Evolutionary conservation across 2,888 invertebrate genomes (phyloP).

Genomic region (Poecilobothrus nobilitatus): DNA sequence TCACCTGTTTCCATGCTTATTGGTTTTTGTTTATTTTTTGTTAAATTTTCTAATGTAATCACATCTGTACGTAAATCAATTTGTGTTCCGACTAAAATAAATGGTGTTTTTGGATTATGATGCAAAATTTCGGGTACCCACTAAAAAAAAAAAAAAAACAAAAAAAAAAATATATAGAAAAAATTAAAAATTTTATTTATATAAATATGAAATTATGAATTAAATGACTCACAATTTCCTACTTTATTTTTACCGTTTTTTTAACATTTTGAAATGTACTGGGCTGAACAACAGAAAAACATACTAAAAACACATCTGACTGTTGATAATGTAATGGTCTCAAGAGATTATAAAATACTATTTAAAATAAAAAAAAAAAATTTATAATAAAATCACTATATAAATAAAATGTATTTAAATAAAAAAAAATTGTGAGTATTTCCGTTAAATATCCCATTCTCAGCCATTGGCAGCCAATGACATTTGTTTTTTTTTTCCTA

Average conservation of each 20-base stretch:
- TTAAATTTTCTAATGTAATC: constrained; percentile 89
- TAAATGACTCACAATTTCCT: no score
- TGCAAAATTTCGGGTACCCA: constrained; percentile 99
- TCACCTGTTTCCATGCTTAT: constrained; percentile 94
- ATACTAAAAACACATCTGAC: constrained; percentile 98
- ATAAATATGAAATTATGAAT: no score
- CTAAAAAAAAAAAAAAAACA: constrained; percentile 46
- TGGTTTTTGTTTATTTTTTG: constrained; percentile 98
- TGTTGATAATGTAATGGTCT: constrained; percentile 96
- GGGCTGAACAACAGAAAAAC: constrained; percentile 98
- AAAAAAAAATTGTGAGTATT: no score
- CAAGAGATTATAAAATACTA: constrained; percentile 93
- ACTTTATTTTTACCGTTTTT: constrained; percentile 91
- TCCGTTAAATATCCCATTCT: no score
- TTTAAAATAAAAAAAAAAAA: no score
- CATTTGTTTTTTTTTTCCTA: no score
- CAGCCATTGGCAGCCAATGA: no score
- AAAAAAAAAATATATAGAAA: no score
- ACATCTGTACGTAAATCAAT: constrained; percentile 97
- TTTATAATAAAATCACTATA: no score
- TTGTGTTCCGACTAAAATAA: constrained; percentile 94
- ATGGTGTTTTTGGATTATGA: constrained; percentile 98
- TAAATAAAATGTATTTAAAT: no score
- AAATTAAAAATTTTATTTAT: no score
- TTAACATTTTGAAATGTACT: constrained; percentile 99